Percentiles rank a stretch among this genome's conserved stretches.
These are phyloP conservation scores for Fistularia tabacaria DNA, from an alignment of 2,797 vertebrate genomes.

Conservation along the genomic window DNA sequence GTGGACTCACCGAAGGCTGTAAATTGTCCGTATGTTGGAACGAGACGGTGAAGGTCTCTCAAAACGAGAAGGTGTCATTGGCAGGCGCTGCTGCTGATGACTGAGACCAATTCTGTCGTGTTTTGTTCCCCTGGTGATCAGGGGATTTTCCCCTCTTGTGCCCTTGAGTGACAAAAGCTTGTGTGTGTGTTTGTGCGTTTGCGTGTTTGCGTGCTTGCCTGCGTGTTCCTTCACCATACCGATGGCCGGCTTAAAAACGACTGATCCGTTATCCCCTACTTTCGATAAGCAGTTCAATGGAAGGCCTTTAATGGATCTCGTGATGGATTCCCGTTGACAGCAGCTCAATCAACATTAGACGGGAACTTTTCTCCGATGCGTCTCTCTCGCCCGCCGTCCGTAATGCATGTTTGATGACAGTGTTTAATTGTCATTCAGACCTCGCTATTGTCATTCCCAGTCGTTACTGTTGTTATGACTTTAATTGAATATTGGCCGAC, in stretches of 20 bases:
- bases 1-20: too few species aligned
- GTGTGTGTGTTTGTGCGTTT: too few species aligned
- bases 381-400: slow-evolving; percentile 28
- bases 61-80: too few species aligned
- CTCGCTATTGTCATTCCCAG: slow-evolving; percentile 24
- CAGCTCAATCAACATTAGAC: slow-evolving; percentile 37
- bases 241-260: slow-evolving; percentile 3
- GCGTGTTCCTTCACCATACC: too few species aligned
- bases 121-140: too few species aligned
- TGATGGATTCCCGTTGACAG: slow-evolving; percentile 45
- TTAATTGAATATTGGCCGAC: slow-evolving; percentile 48
- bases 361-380: slow-evolving; percentile 14
- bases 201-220: too few species aligned
- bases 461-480: slow-evolving; percentile 38
- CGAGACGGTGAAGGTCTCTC: too few species aligned
- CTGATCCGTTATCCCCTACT: slow-evolving; percentile 20
- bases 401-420: slow-evolving; percentile 49
- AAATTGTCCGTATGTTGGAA: too few species aligned
- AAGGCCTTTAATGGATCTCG: slow-evolving; percentile 29
- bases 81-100: too few species aligned
- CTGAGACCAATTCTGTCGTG: too few species aligned
- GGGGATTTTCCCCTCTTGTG: too few species aligned
- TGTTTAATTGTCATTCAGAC: slow-evolving; percentile 44
- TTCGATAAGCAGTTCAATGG: slow-evolving; percentile 12
- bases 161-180: too few species aligned